These are phyloP conservation scores for Rotaria sp. DNA, from an alignment of 2,888 invertebrate species.

Conservation along the genomic window DNA sequence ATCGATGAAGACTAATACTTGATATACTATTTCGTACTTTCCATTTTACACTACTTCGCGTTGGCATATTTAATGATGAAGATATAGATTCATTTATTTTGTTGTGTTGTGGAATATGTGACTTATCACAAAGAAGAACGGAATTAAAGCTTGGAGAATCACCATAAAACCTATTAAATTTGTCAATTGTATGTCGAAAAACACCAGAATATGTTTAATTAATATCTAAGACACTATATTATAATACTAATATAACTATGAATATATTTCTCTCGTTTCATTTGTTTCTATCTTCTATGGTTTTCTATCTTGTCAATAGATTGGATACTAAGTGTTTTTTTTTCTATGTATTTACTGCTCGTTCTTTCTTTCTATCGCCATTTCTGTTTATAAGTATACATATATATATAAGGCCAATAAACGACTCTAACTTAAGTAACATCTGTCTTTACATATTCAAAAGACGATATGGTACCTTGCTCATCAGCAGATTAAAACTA, in stretches of 20 bases:
- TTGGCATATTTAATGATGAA: not conserved
- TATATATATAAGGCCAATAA: not conserved
- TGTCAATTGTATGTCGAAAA: not conserved
- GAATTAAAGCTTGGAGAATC: not conserved
- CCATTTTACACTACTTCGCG: not conserved
- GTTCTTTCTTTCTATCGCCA: not conserved
- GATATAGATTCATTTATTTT: not conserved
- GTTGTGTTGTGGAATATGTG: not conserved
- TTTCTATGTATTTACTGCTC: not conserved
- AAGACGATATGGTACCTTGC: not conserved
- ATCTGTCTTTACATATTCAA: not conserved
- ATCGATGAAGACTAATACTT: not conserved
- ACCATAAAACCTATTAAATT: not conserved
- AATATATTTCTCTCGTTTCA: not conserved
- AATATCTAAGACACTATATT: not conserved
- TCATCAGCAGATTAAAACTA: not conserved
- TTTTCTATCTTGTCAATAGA: not conserved
- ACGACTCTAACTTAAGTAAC: not conserved
- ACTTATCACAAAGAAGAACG: not conserved
- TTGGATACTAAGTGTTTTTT: not conserved
- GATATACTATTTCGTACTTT: not conserved
- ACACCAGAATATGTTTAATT: too few relatives aligned
- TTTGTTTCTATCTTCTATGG: not conserved
- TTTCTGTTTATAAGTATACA: not conserved
- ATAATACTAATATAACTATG: not conserved